Evolutionary conservation across 2,888 invertebrate species (phyloP), one percentile per base, ranked within the genome.

Genomic region (Torymus aiolomorphi): DNA sequence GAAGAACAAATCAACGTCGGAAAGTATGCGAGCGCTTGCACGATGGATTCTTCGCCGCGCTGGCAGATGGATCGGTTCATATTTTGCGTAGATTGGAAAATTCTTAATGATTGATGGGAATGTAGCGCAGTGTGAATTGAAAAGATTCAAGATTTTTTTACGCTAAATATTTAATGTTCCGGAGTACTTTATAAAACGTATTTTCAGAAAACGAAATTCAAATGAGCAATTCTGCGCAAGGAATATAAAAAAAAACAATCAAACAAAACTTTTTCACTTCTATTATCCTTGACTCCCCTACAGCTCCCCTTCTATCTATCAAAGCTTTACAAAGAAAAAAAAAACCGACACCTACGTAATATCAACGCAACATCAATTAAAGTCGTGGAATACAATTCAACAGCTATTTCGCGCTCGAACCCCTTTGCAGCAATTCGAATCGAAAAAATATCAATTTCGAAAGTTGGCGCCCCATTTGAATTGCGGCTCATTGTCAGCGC

Each of bases 401-500:
- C 61, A 67, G 18, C 16, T 52, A 66, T 59, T 24, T 67, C 14
- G n/a, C n/a, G 16, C 12, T 11, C 18, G 24, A 14, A 52, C 18
- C 61, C 54, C 42, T 69, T 76, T 20, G 56, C 69, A 42, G 56
- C 69, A 42, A 70, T 13, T 59, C 31, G 52, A 20, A 71, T 52
- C 11, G 16, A 49, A 66, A 78, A 70, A 74, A 18, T 63, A 70
- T 70, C 49, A 75, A 75, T 70, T 70, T 54, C 31, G 49, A 70
- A 59, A 69, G 69, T 74, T 57, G 18, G 20, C 11, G 20, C 11
- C 16, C 10, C 56, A 20, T 72, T 61, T 54, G 69, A 78, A 61
- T 67, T 31, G 14, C 18, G n/a, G 10, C 49, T 18, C 49, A 56
- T 51, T 78, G 59, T 72, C 52, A 14, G 14, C 16, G 54, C 49